A percentile compares a stretch with the other conserved stretches of the same genome.
These are phyloP conservation scores for Drosophila neotestacea DNA, from an alignment of 2,888 invertebrate genomes.

Conservation along the genomic window DNA sequence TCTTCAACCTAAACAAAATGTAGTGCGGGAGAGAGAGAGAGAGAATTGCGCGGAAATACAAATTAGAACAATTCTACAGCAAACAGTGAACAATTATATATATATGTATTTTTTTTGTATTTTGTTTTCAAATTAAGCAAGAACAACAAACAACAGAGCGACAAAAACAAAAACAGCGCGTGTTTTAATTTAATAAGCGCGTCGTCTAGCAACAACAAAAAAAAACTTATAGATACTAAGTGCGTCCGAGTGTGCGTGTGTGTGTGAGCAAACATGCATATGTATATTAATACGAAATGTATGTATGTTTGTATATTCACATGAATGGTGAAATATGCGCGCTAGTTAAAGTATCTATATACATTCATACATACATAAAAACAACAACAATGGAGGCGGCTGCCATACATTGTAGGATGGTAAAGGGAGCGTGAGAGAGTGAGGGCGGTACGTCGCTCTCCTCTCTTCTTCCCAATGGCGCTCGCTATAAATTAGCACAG, in stretches of 20 bases:
- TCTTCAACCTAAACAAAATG: slow-evolving; percentile 29
- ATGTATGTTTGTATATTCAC: slow-evolving; percentile 18
- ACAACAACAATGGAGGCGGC: slow-evolving; percentile 38
- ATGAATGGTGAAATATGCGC: slow-evolving; percentile 59
- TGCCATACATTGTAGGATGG: slow-evolving; percentile 33
- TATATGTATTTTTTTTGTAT: slow-evolving; percentile 10
- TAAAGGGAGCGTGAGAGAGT: slow-evolving; percentile 45
- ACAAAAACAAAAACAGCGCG: slow-evolving; percentile 67
- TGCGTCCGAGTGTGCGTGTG: slow-evolving; percentile 37
- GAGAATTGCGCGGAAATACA: slow-evolving; percentile 62
- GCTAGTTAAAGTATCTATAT: slow-evolving; percentile 43
- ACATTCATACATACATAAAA: slow-evolving; percentile 28
- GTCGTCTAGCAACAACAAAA: slow-evolving; percentile 64
- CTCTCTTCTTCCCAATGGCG: slow-evolving; percentile 43
- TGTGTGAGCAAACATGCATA: slow-evolving; percentile 44
- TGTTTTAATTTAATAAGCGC: slow-evolving; percentile 72
- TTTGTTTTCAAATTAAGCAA: slow-evolving; percentile 49
- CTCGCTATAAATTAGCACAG: slow-evolving; percentile 62
- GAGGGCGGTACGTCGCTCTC: slow-evolving; percentile 39
- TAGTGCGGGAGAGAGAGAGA: slow-evolving; percentile 19
- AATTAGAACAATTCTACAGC: slow-evolving; percentile 65
- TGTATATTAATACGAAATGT: slow-evolving; percentile 21
- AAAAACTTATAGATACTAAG: slow-evolving; percentile 73
- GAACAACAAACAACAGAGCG: slow-evolving; percentile 32
- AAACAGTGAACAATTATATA: slow-evolving; percentile 24